Base-by-base conservation (phyloP, 2,888 invertebrate species). In the Tenodera sinensis region DNA sequence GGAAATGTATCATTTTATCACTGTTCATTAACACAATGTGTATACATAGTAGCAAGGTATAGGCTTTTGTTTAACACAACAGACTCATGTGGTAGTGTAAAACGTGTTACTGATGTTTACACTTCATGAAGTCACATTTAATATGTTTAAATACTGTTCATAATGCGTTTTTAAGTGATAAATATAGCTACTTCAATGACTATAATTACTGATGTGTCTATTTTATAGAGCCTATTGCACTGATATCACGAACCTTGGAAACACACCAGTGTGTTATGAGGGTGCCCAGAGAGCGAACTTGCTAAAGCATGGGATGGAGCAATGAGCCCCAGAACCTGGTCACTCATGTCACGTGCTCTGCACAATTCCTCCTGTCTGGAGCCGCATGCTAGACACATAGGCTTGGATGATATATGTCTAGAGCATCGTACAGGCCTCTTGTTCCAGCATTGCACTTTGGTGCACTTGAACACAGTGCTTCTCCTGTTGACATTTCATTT, bases 281-380 rank as follows among this genome's bases (percentile, higher is more conserved):
- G 88, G 1, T 47, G 28, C 25, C n/a, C 47, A 42, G 84, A 34
- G n/a, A 25, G 25, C 9, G 30, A 34, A 30, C n/a, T 71, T 83
- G 42, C 84, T 47, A 89, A 71, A 28, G 89, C 88, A 4, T 28
- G 28, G 7, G 84, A 82, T 15, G 71, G 28, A 15, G 89, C n/a
- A 28, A 90, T 28, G n/a, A 84, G 47, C 1, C 90, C 90, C 28
- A 86, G 12, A 9, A 90, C 88, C 47, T 88, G 87, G 85, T 90
- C 89, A 25, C 88, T 88, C 34, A 42, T 89, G 20, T 88, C 89
- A n/a, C 90, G 84, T 25, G 89, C 90, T 27, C 84, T 85, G 20
- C 88, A 81, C 2, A 84, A 28, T 83, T 90, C 90, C 30, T 83
- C 42, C 85, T 88, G 54, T 30, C 47, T 30, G 20, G n/a, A 20